phyloP scores from a whole-genome alignment of 2,888 invertebrate genomes.

The Sesamia inferens region DNA sequence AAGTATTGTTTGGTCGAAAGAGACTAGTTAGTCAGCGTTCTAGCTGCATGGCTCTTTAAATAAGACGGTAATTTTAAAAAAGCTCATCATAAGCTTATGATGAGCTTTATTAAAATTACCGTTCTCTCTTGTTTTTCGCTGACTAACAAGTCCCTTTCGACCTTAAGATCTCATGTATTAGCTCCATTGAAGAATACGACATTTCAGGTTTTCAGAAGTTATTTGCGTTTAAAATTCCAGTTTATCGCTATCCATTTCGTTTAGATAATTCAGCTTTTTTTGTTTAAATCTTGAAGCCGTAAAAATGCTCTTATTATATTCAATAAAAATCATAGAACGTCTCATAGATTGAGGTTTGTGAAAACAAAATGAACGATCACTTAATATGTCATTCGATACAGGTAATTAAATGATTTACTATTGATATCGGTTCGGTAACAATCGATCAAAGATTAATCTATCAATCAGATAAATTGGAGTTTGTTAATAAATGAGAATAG shows the following conservation, averaged over 20 bases:
- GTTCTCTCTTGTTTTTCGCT: too few species aligned
- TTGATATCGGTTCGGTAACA: slow-evolving; percentile 19
- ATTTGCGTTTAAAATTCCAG: neutral
- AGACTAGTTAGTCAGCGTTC: neutral
- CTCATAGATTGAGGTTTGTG: slow-evolving; percentile 1
- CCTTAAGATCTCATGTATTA: neutral
- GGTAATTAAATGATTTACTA: slow-evolving; percentile 51
- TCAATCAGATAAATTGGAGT: slow-evolving; percentile 50
- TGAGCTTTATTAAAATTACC: neutral
- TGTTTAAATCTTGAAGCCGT: neutral
- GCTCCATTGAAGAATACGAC: neutral
- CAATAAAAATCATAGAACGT: neutral
- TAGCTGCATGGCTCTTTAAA: too few species aligned
- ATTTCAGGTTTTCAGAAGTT: slow-evolving; percentile 6
- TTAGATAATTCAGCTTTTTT: neutral
- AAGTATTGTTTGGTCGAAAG: too few species aligned
- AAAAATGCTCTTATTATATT: too few species aligned
- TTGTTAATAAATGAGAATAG: slow-evolving; percentile 47
- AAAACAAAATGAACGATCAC: slow-evolving; percentile 28
- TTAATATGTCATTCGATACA: slow-evolving; percentile 23
- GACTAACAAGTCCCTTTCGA: too few species aligned
- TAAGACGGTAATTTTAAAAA: neutral
- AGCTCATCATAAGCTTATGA: neutral
- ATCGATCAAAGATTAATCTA: slow-evolving; percentile 45
- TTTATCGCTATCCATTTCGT: neutral